Base-by-base conservation (phyloP, 1,140 invertebrate species). In the Parasteatoda tepidariorum region DNA sequence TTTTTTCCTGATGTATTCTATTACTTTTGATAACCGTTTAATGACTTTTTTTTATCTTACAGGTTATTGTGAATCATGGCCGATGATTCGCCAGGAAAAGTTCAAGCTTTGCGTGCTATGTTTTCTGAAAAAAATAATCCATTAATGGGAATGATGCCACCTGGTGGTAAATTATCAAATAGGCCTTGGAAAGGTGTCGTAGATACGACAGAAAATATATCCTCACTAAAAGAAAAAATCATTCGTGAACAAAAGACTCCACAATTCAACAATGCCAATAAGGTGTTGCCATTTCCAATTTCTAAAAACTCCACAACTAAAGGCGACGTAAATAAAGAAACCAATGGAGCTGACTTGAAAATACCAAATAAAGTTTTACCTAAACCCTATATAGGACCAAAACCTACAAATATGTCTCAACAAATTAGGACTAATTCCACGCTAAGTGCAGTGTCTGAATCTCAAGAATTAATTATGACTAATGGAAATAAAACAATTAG, bases 31-130 rank as follows among this genome's bases (percentile, higher is more conserved):
- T 7, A 13, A 34, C 18, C 4, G 26, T 57, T 59, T 6, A 59
- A 6, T 74, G 57, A 0, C 2, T 55, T 33, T 22, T n/a, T n/a
- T n/a, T n/a, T n/a, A n/a, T n/a, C 68, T 68, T 26, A 3, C 33
- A 79, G 76, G 41, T 15, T 6, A 15, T 3, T 59, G 6, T 38
- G 7, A 68, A 66, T 34, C 41, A 83, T 83, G 81, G 81, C 81
- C 15, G 81, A 83, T 34, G 61, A 64, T 55, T 84, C 83, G 2
- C 83, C 71, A 26, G 83, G 70, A 2, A 84, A 84, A 61, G 83
- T 84, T 0, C 83, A 84, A 38, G 83, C 75, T 26, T 61, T 79
- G 3, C 24, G 66, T 6, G 83, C 83, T n/a, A 73, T 84, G 11
- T 84, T 84, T 26, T 13, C 74, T n/a, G 73, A 84, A 24, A 73